Evolutionary conservation across 2,113 vertebrate species (phyloP).

Genomic region (Merops nubicus): DNA sequence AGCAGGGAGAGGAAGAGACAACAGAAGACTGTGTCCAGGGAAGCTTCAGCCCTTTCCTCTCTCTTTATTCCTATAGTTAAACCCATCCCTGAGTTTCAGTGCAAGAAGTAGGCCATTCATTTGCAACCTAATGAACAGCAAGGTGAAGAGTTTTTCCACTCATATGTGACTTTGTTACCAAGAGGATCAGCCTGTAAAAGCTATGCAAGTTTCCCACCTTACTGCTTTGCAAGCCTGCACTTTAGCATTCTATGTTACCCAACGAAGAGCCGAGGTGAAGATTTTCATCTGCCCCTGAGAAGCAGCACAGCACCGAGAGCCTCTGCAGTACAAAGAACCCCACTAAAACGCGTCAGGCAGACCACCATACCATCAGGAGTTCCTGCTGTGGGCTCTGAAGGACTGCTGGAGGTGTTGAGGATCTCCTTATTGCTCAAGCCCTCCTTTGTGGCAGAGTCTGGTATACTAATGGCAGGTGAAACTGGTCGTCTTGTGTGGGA

Average conservation of each 20-base stretch:
- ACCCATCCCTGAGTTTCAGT: background rate
- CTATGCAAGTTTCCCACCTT: background rate
- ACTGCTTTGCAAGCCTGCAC: background rate
- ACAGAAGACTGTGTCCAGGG: background rate
- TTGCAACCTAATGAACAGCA: background rate
- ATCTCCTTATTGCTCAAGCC: constrained; percentile 70
- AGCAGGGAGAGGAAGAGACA: background rate
- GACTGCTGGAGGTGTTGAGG: constrained; percentile 62
- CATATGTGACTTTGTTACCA: background rate
- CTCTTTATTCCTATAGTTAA: background rate
- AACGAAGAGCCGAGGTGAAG: background rate
- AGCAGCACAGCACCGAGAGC: background rate
- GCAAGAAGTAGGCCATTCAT: background rate
- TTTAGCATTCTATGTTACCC: background rate
- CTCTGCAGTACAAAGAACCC: background rate
- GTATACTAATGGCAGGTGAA: constrained; percentile 69
- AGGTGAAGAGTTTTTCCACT: background rate
- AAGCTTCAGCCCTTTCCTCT: background rate
- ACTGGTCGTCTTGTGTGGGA: constrained; percentile 31
- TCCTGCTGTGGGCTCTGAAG: constrained; percentile 70
- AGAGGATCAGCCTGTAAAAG: background rate
- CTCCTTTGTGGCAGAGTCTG: constrained; percentile 69
- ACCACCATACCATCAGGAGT: constrained; percentile 82
- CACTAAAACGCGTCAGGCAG: background rate
- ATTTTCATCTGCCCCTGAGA: background rate